These are phyloP conservation scores for Phalacrocorax pelagicus DNA, from an alignment of 2,113 vertebrate genomes.

Conservation along the genomic window DNA sequence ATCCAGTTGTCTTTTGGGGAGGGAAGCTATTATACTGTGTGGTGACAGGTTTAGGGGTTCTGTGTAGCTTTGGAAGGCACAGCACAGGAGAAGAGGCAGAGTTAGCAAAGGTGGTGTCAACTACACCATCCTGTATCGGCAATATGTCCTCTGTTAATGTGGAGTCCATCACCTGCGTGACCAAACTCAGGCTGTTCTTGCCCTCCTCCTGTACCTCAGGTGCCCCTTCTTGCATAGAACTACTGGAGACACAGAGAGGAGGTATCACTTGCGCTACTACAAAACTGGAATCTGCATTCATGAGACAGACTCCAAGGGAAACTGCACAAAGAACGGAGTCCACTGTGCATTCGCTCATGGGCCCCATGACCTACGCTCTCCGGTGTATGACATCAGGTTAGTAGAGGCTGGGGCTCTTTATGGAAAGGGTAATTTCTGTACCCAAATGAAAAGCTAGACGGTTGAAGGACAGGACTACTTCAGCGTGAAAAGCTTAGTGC, in stretches of 20 bases:
- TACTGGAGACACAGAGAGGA: slow-evolving; percentile 94
- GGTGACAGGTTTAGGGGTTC: neutral
- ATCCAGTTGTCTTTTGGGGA: neutral
- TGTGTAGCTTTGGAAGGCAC: neutral
- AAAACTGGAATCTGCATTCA: slow-evolving; percentile 98
- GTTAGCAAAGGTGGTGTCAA: neutral
- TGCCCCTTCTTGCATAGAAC: slow-evolving; percentile 95
- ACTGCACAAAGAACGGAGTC: slow-evolving; percentile 96
- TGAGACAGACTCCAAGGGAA: slow-evolving; percentile 94
- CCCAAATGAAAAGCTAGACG: neutral
- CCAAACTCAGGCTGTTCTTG: neutral
- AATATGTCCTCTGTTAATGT: neutral
- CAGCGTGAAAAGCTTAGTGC: neutral
- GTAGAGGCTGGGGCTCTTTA: neutral
- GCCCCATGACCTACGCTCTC: slow-evolving; percentile 94
- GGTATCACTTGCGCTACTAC: slow-evolving; percentile 96
- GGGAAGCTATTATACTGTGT: neutral
- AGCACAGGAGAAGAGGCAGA: neutral
- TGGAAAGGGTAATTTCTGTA: neutral
- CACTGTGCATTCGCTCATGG: slow-evolving; percentile 97
- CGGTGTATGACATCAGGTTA: slow-evolving; percentile 95
- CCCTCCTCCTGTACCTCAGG: slow-evolving; percentile 62
- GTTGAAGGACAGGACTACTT: neutral
- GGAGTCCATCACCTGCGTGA: neutral
- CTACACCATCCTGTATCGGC: neutral